Evolutionary conservation across 1,140 invertebrate species (phyloP), one percentile per base, ranked within the genome.

Genomic region (Calephelis nemesis): DNA sequence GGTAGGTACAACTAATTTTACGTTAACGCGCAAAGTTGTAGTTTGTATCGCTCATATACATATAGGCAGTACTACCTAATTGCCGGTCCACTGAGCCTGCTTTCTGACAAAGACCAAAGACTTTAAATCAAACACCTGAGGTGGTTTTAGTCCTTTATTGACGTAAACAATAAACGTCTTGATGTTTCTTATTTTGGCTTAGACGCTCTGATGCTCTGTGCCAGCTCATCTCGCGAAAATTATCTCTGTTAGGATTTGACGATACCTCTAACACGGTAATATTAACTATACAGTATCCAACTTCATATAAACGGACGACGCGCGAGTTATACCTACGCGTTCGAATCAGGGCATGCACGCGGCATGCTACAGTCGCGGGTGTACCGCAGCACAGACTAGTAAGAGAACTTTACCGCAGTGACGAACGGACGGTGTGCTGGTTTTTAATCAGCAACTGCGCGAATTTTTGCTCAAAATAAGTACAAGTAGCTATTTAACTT

Each of bases 1-100:
- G n/a, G n/a, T n/a, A 0, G 3, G 3, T 3, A 1, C 0, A 19
- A 19, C 3, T 19, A 7, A 67, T 10, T 8, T 77, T 67, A 0
- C 64, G 49, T 60, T 79, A 75, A 8, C 74, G 77, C 0, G 73
- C 74, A 19, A 19, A 19, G 19, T 19, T 19, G 19, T 19, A 19
- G 19, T 19, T 7, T 73, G 62, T 68, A 79, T 79, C n/a, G n/a
- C n/a, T n/a, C n/a, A n/a, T n/a, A n/a, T n/a, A n/a, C n/a, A n/a
- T n/a, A n/a, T n/a, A n/a, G n/a, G n/a, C 4, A 72, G 69, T 8
- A 58, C 54, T 47, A 76, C 77, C 0, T 76, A 65, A 63, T 79
- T 79, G 8, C 70, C 73, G 5, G 67, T 71, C 7, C 47, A 62
- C 13, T 78, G 76, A 6, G 70, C 63, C n/a, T 15, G 13, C 15